Percentiles rank a stretch among this genome's conserved stretches.
phyloP scores from a whole-genome alignment of 2,797 vertebrate genomes.

The Tangara arthus region DNA sequence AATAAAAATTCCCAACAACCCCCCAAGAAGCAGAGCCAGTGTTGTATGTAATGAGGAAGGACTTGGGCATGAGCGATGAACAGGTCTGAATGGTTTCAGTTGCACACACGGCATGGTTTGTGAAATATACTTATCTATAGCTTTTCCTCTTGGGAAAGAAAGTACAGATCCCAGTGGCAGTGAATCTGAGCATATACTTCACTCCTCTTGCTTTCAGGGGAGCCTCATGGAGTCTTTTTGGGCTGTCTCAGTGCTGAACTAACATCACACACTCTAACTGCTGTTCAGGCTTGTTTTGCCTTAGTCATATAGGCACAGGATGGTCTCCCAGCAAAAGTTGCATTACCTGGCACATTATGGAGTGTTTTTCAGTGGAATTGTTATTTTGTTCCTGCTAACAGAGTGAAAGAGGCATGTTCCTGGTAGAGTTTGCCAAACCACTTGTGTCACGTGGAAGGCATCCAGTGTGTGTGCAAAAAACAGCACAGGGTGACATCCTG shows the following conservation, averaged over 20 bases:
- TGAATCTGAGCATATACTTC: background rate
- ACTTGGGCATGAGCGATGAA: background rate
- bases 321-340: background rate
- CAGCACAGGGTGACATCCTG: constrained; percentile 77
- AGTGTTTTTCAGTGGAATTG: background rate
- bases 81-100: background rate
- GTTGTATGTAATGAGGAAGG: background rate
- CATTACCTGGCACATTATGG: background rate
- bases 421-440: constrained; percentile 80
- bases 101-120: background rate
- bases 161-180: background rate
- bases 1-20: background rate
- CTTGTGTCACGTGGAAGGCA: background rate
- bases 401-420: constrained; percentile 70
- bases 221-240: background rate
- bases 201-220: background rate
- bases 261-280: background rate
- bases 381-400: constrained; percentile 52
- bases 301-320: background rate
- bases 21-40: background rate
- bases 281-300: background rate
- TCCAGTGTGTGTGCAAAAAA: constrained; percentile 45
- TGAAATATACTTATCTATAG: background rate
- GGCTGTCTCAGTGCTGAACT: background rate
- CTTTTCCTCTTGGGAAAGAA: background rate